These are phyloP conservation scores for Syritta pipiens DNA, from an alignment of 2,888 invertebrate genomes.

Conservation along the genomic window DNA sequence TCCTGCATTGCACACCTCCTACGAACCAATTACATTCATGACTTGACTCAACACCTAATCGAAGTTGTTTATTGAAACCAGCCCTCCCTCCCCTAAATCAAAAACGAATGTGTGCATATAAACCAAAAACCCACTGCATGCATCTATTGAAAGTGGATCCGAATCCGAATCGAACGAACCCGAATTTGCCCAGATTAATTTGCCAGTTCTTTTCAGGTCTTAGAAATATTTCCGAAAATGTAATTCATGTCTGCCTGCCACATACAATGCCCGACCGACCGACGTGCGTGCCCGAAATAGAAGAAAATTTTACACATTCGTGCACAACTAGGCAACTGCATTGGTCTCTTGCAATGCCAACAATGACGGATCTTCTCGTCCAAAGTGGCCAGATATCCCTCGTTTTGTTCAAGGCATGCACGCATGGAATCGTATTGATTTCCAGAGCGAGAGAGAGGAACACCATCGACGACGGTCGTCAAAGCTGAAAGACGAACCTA, in stretches of 20 bases:
- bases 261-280: slow-evolving; percentile 29
- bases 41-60: background rate
- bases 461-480: slow-evolving; percentile 27
- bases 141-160: slow-evolving; percentile 39
- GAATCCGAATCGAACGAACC: slow-evolving; percentile 46
- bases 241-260: slow-evolving; percentile 24
- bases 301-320: slow-evolving; percentile 52
- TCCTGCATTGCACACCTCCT: too few species aligned
- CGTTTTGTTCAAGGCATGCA: slow-evolving; percentile 51
- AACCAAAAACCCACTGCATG: slow-evolving; percentile 21
- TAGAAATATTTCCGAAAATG: slow-evolving; percentile 36
- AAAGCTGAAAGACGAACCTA: slow-evolving; percentile 53
- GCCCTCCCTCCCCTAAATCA: background rate
- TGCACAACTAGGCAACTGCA: slow-evolving; percentile 37
- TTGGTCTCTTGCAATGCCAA: slow-evolving; percentile 41
- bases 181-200: slow-evolving; percentile 63
- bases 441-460: slow-evolving; percentile 16
- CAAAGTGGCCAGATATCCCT: slow-evolving; percentile 64
- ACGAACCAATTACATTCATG: too few species aligned
- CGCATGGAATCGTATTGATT: slow-evolving; percentile 39
- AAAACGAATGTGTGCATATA: slow-evolving; percentile 34
- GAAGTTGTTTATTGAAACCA: background rate
- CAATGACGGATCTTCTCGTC: slow-evolving; percentile 43
- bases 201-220: slow-evolving; percentile 39
- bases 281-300: slow-evolving; percentile 54